Conservation (phyloP, 2,113 vertebrate species). For the Hippolais icterina region DNA sequence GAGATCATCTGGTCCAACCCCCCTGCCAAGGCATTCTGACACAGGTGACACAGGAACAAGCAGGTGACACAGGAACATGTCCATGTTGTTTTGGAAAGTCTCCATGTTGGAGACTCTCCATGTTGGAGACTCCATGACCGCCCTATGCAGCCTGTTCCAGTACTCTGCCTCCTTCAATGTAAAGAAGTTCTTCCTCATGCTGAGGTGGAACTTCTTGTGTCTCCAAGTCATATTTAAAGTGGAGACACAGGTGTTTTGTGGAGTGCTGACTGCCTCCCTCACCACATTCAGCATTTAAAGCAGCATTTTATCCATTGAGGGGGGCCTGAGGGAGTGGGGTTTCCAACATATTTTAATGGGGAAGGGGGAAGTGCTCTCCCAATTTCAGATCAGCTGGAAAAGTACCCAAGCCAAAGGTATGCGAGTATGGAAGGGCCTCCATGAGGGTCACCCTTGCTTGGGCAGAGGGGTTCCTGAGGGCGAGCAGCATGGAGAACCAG, state of each 20-base stretch:
- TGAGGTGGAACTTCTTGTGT: neutral
- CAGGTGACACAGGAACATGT: neutral
- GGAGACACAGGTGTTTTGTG: rapidly evolving
- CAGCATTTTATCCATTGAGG: neutral
- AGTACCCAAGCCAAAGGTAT: neutral
- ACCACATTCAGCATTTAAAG: rapidly evolving
- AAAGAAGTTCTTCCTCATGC: neutral
- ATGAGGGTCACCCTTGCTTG: neutral
- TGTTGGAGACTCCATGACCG: neutral
- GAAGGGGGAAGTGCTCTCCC: neutral
- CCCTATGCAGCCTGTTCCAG: neutral
- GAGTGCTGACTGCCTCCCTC: too few species aligned
- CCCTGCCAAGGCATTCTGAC: neutral
- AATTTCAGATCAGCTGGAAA: neutral
- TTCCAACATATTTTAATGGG: neutral
- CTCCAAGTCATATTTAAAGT: neutral
- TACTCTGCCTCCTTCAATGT: neutral
- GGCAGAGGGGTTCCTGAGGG: neutral
- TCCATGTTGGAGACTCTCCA: neutral
- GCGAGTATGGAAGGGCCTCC: neutral
- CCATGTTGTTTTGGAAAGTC: neutral
- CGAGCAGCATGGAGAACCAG: neutral
- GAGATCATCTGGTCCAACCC: neutral
- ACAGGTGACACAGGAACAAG: neutral
- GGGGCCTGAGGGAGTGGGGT: rapidly evolving